Conservation (phyloP, 2,797 vertebrate genomes). For the Ctenopoma multispine region DNA sequence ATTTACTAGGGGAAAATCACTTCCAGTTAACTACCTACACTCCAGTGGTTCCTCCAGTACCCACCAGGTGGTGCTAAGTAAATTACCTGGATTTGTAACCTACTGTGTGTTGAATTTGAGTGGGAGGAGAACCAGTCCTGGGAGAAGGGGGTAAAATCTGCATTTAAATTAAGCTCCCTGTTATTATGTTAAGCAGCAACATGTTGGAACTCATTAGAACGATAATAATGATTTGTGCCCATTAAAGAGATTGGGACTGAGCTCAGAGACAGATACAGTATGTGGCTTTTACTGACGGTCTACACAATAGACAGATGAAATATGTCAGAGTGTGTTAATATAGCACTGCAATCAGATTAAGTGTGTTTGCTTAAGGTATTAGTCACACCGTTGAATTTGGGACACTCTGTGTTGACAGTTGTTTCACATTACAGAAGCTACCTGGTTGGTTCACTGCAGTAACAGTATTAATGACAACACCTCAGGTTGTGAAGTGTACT, state of each 20-base stretch:
- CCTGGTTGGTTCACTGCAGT: constrained; percentile 7
- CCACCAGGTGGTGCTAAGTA: constrained; percentile 80
- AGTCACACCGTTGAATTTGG: constrained; percentile 27
- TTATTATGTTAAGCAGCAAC: constrained; percentile 81
- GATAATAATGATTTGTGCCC: constrained; percentile 77
- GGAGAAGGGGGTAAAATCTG: constrained; percentile 44
- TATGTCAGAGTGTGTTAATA: constrained; percentile 47
- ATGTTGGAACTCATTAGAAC: constrained; percentile 79
- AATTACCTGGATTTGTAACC: constrained; percentile 63
- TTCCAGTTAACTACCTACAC: background rate
- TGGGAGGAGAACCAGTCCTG: constrained; percentile 39
- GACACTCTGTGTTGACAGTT: constrained; percentile 6
- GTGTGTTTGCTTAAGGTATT: constrained; percentile 54
- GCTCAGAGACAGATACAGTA: constrained; percentile 22
- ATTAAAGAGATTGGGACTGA: constrained; percentile 64
- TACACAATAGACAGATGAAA: constrained; percentile 35
- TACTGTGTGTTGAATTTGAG: constrained; percentile 33
- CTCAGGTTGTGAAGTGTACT: background rate
- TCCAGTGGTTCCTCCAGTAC: constrained; percentile 17
- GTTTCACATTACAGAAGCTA: constrained; percentile 28
- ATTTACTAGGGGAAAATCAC: background rate
- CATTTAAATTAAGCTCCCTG: constrained; percentile 72
- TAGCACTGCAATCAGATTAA: constrained; percentile 43
- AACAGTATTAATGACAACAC: background rate
- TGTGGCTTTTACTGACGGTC: constrained; percentile 19